Evolutionary conservation across 2,888 invertebrate species (phyloP).

Genomic region (Cremastinae sp.): DNA sequence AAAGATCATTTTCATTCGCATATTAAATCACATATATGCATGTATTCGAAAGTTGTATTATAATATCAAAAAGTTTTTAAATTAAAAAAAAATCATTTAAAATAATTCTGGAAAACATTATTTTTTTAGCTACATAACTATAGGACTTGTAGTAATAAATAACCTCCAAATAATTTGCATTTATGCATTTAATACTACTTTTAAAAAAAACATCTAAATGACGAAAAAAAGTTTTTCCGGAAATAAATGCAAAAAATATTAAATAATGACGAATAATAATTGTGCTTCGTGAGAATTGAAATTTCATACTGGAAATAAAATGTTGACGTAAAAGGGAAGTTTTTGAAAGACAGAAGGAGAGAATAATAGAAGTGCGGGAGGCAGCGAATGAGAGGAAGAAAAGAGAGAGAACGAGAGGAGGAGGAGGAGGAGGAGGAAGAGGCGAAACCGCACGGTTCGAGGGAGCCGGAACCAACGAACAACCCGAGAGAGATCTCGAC

Average conservation of each 20-base stretch:
- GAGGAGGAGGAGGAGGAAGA: conserved; percentile 60
- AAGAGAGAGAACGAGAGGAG: conserved; percentile 26
- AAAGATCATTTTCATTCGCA: too few relatives aligned
- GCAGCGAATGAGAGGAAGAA: conserved; percentile 27
- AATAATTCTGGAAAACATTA: too few relatives aligned
- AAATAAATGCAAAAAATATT: conserved; percentile 1
- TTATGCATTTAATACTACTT: too few relatives aligned
- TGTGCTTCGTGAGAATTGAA: conserved; percentile 31
- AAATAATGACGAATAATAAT: background rate
- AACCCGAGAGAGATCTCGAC: conserved; percentile 64
- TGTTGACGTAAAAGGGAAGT: conserved; percentile 54
- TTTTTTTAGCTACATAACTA: too few relatives aligned
- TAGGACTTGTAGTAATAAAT: too few relatives aligned
- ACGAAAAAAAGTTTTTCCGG: too few relatives aligned
- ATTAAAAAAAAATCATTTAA: too few relatives aligned
- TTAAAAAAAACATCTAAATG: too few relatives aligned
- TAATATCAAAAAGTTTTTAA: too few relatives aligned
- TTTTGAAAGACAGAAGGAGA: conserved; percentile 63
- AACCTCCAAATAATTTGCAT: too few relatives aligned
- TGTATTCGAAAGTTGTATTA: too few relatives aligned
- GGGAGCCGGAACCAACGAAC: conserved; percentile 58
- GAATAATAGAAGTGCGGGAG: conserved; percentile 60
- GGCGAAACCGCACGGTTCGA: conserved; percentile 66
- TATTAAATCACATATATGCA: too few relatives aligned
- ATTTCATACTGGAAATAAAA: conserved; percentile 14